phyloP scores from a whole-genome alignment of 2,888 invertebrate species.

The Branchellion lobata region DNA sequence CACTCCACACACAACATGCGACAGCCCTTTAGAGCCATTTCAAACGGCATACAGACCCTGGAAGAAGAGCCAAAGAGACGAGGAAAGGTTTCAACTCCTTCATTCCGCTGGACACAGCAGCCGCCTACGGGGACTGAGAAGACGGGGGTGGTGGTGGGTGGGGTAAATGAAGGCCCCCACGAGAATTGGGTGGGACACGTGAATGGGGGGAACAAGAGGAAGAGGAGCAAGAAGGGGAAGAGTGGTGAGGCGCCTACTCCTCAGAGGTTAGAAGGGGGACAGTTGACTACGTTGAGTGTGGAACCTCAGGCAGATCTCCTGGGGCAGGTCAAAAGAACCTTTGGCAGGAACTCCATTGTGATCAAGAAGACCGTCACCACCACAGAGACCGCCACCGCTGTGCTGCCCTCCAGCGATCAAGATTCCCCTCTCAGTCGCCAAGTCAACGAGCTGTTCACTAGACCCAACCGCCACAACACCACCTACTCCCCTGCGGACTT shows the following conservation, averaged over 20 bases:
- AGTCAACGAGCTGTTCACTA: not conserved
- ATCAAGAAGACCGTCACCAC: not conserved
- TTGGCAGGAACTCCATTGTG: not conserved
- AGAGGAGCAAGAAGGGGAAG: too few relatives aligned
- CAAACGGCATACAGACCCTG: conserved; percentile 6
- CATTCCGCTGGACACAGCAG: conserved; percentile 7
- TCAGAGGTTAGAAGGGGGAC: too few relatives aligned
- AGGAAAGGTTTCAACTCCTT: not conserved
- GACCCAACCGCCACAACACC: not conserved
- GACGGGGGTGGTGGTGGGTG: too few relatives aligned
- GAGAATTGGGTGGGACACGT: too few relatives aligned
- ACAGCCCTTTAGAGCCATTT: not conserved
- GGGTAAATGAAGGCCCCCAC: too few relatives aligned
- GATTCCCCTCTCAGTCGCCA: too few relatives aligned
- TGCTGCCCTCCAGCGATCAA: not conserved
- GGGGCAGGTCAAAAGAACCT: not conserved
- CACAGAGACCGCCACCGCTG: not conserved
- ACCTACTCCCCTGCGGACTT: not conserved
- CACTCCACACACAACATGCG: not conserved
- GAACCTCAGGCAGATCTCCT: too few relatives aligned
- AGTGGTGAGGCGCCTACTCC: too few relatives aligned
- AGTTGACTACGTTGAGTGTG: too few relatives aligned
- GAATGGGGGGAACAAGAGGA: too few relatives aligned
- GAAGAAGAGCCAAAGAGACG: conserved; percentile 26
- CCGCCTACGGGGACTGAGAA: too few relatives aligned